Conservation (phyloP, 2,888 invertebrate genomes). For the Amphipyra berbera region DNA sequence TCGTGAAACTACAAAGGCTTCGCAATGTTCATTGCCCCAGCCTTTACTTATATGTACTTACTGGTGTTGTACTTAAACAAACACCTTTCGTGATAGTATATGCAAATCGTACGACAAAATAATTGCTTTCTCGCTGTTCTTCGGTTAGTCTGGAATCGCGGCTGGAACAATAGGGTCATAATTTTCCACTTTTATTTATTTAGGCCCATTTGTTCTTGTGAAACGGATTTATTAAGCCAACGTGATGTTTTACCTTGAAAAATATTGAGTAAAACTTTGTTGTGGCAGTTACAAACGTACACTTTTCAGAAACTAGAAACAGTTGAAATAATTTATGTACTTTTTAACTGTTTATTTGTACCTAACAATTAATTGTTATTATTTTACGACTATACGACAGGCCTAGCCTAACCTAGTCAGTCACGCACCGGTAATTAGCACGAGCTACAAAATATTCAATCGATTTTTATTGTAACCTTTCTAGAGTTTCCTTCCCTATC, state of each 20-base stretch:
- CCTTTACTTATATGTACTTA: background rate
- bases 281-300: too few species aligned
- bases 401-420: constrained; percentile 1
- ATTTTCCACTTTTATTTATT: constrained; percentile 36
- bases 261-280: too few species aligned
- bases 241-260: too few species aligned
- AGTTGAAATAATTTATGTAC: background rate
- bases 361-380: too few species aligned
- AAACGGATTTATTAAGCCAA: constrained; percentile 18
- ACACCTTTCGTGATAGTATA: constrained; percentile 20
- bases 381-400: constrained; percentile 18
- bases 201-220: constrained; percentile 4
- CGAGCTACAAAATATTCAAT: constrained; percentile 17
- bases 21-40: constrained; percentile 4
- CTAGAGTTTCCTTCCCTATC: constrained; percentile 1
- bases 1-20: constrained; percentile 16
- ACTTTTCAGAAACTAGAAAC: background rate
- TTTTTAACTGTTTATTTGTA: constrained; percentile 5
- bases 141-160: constrained; percentile 3
- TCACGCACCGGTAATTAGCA: constrained; percentile 28
- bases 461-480: constrained; percentile 26
- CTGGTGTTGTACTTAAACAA: background rate
- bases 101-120: constrained; percentile 15
- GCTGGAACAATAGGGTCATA: constrained; percentile 20
- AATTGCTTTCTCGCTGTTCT: constrained; percentile 13